Evolutionary conservation across 35 echinoderm and acorn worm species (phyloP).

Genomic region (Eucidaris tribuloides): DNA sequence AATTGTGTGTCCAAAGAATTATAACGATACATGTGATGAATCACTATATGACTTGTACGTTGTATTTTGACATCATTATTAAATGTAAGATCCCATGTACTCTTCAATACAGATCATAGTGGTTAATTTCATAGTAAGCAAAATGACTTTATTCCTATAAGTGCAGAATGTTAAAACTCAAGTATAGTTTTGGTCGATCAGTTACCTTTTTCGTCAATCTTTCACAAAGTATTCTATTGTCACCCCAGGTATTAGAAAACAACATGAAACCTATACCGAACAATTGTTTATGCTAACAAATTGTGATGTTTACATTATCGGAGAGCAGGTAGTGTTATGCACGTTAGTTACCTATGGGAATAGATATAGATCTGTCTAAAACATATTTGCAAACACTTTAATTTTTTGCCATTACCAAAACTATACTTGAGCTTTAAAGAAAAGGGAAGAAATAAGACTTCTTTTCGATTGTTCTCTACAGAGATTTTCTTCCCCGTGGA

Average conservation of each 20-base stretch:
- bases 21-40: neutral
- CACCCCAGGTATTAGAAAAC: too few species aligned
- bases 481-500: conserved; percentile 94
- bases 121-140: neutral
- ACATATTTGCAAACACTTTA: neutral
- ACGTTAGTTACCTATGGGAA: neutral
- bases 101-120: neutral
- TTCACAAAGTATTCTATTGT: too few species aligned
- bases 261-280: neutral
- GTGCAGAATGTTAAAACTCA: neutral
- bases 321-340: too few species aligned
- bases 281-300: too few species aligned
- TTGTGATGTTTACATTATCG: too few species aligned
- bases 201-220: too few species aligned
- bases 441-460: too few species aligned
- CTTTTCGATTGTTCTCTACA: conserved; percentile 26
- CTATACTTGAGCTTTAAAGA: too few species aligned
- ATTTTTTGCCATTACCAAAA: neutral
- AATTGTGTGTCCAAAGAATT: too few species aligned
- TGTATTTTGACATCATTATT: neutral
- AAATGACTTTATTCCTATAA: neutral
- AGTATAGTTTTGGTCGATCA: too few species aligned
- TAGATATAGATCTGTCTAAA: neutral
- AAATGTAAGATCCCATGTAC: neutral
- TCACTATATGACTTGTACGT: neutral